phyloP scores from a whole-genome alignment of 2,888 invertebrate genomes.

The Cryptus armator region DNA sequence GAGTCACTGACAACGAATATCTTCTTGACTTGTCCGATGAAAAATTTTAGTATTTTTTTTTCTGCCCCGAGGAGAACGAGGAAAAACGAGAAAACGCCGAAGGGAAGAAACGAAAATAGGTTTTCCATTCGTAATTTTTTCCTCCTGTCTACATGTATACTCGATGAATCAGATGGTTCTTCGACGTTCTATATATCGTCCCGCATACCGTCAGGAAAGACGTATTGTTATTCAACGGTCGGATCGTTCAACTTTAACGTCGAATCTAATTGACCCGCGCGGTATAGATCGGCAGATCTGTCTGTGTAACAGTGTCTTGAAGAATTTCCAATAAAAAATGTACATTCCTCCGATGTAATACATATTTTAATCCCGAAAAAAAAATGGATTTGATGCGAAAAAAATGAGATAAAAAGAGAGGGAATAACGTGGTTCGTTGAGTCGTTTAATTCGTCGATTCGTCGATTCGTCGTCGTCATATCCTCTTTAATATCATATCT shows the following conservation, averaged over 20 bases:
- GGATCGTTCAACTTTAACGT: neutral
- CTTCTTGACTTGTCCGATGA: conserved; percentile 16
- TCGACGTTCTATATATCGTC: conserved; percentile 4
- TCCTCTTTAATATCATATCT: conserved; percentile 14
- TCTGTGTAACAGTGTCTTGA: neutral
- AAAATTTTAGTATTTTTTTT: conserved; percentile 31
- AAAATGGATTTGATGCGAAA: neutral
- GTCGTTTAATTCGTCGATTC: conserved; percentile 30
- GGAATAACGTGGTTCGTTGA: neutral
- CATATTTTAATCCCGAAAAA: neutral
- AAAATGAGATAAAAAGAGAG: neutral
- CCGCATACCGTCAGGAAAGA: neutral
- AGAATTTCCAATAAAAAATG: neutral
- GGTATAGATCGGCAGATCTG: neutral
- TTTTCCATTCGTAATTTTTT: neutral
- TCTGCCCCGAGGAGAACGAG: conserved; percentile 22
- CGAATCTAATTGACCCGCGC: neutral
- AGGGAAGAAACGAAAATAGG: conserved; percentile 23
- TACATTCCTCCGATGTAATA: neutral
- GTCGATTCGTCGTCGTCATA: conserved; percentile 2
- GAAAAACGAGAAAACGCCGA: conserved; percentile 30
- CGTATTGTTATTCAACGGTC: conserved; percentile 25
- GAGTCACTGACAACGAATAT: conserved; percentile 42
- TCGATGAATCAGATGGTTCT: conserved; percentile 24
- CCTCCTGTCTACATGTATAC: conserved; percentile 12